Evolutionary conservation across 1,140 invertebrate species (phyloP).

Genomic region (Odontomachus brunneus): DNA sequence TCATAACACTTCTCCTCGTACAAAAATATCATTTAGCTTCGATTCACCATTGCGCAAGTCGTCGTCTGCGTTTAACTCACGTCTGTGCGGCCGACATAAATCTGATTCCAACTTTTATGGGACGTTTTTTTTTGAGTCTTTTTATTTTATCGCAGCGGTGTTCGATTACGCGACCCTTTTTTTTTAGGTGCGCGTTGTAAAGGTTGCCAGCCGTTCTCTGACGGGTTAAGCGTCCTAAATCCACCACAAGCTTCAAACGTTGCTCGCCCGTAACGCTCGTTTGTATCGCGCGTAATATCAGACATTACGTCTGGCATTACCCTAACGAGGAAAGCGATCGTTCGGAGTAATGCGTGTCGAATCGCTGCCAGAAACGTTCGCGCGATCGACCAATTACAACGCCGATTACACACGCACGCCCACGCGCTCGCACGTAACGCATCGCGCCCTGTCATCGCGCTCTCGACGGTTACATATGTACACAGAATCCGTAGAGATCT

Average conservation of each 20-base stretch:
- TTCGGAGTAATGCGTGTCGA: constrained; percentile 34
- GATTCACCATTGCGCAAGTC: not conserved
- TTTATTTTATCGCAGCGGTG: not conserved
- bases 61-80: too few relatives aligned
- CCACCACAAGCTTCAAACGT: not conserved
- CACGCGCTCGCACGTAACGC: constrained; percentile 24
- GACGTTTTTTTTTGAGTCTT: not conserved
- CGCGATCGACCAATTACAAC: constrained; percentile 49
- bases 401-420: constrained; percentile 45
- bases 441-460: constrained; percentile 22
- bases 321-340: constrained; percentile 37
- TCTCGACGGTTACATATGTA: not conserved
- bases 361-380: constrained; percentile 49
- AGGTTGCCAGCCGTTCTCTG: not conserved
- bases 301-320: constrained; percentile 18
- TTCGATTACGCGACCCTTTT: not conserved
- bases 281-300: constrained; percentile 34
- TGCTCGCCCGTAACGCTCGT: not conserved
- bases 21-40: not conserved
- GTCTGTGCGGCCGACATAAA: not conserved
- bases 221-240: not conserved
- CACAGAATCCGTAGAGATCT: not conserved
- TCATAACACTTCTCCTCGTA: not conserved
- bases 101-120: not conserved
- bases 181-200: not conserved